phyloP scores from a whole-genome alignment of 2,797 vertebrate genomes.

The Apogon talboti region DNA sequence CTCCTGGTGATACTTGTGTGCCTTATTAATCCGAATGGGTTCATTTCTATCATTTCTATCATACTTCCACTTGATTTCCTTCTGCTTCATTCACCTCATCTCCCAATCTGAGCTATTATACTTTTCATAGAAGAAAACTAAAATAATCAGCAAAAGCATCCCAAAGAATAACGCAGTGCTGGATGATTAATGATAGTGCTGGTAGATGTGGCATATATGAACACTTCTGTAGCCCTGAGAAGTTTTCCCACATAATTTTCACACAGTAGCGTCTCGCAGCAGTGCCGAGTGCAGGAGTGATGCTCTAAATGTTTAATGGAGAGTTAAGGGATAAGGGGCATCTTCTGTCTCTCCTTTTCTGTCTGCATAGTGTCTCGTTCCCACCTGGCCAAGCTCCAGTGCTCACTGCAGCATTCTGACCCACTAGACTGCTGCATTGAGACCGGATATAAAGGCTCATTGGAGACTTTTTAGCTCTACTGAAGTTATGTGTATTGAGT shows the following conservation, averaged over 20 bases:
- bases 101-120: slow-evolving; percentile 8
- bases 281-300: slow-evolving; percentile 42
- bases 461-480: slow-evolving; percentile 37
- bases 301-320: slow-evolving; percentile 80
- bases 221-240: slow-evolving; percentile 39
- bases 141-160: slow-evolving; percentile 11
- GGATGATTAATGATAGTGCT: slow-evolving; percentile 32
- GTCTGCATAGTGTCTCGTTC: slow-evolving; percentile 72
- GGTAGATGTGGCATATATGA: slow-evolving; percentile 28
- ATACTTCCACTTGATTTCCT: background rate
- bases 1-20: background rate
- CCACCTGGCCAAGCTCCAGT: slow-evolving; percentile 75
- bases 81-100: slow-evolving; percentile 16
- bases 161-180: slow-evolving; percentile 17
- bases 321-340: slow-evolving; percentile 66
- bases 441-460: slow-evolving; percentile 53
- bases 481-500: slow-evolving; percentile 56
- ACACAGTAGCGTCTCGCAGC: slow-evolving; percentile 48
- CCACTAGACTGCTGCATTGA: slow-evolving; percentile 60
- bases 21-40: slow-evolving; percentile 24
- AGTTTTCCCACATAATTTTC: slow-evolving; percentile 30
- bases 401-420: slow-evolving; percentile 75
- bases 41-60: slow-evolving; percentile 34
- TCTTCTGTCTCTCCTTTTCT: slow-evolving; percentile 54
- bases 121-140: background rate